Conservation (phyloP, 53 echinoderm and acorn worm species). For the Holothuria leucospilota region DNA sequence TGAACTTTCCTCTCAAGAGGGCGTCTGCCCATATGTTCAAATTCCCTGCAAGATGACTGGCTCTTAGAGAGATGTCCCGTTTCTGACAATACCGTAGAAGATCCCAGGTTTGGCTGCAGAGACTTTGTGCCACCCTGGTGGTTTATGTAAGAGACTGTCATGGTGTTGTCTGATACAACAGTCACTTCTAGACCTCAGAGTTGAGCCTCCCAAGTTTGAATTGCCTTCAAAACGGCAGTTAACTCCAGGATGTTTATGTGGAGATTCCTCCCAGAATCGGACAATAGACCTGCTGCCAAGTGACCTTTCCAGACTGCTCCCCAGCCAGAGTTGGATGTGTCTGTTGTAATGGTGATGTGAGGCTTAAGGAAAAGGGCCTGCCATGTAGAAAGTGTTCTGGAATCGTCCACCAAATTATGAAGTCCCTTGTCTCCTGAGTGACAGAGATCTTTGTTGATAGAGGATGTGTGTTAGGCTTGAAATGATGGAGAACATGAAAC, state of each 20-base stretch:
- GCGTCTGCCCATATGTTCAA: conserved; percentile 1
- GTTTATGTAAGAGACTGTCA: conserved; percentile 44
- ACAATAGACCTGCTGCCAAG: not conserved
- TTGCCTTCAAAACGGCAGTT: conserved; percentile 14
- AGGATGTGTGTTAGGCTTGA: not conserved
- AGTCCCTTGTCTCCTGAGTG: too few relatives aligned
- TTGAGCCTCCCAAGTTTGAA: not conserved
- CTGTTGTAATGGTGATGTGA: conserved; percentile 4
- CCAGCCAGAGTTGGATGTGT: conserved; percentile 20
- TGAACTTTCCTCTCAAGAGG: not conserved
- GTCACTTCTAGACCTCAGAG: not conserved
- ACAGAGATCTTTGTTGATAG: not conserved
- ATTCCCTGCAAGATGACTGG: conserved; percentile 1
- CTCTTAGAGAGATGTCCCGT: conserved; percentile 6
- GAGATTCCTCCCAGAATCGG: not conserved
- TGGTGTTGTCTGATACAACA: conserved; percentile 38
- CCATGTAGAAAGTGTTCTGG: not conserved
- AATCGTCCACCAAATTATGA: not conserved
- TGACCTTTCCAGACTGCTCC: not conserved
- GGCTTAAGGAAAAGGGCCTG: not conserved
- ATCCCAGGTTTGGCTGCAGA: conserved; percentile 8
- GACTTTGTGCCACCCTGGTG: conserved; percentile 16
- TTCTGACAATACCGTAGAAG: conserved; percentile 23
- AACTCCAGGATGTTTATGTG: conserved; percentile 49
- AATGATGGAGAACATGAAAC: too few relatives aligned